These are phyloP conservation scores for Callyntrura guangdongensis DNA, from an alignment of 2,888 invertebrate species.

Conservation along the genomic window DNA sequence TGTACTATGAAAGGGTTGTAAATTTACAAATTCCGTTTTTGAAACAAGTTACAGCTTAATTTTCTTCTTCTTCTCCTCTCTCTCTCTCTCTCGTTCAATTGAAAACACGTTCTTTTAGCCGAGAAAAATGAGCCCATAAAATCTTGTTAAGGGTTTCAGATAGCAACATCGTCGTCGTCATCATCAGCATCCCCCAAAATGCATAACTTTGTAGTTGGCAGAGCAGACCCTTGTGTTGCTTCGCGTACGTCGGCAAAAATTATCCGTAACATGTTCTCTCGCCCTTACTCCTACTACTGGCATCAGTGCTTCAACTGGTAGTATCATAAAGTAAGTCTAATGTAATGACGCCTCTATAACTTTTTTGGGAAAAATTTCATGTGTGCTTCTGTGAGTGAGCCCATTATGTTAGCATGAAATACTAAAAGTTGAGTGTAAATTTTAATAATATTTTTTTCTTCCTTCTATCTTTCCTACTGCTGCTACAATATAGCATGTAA, in stretches of 20 bases:
- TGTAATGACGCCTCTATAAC: slow-evolving; percentile 50
- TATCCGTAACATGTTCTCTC: background rate
- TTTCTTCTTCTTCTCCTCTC: too few relatives aligned
- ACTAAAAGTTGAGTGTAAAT: slow-evolving; percentile 65
- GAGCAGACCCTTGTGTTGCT: background rate
- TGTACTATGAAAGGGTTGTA: background rate
- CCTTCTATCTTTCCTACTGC: background rate
- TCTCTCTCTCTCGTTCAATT: slow-evolving; percentile 53
- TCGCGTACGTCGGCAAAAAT: background rate
- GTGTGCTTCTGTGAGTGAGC: slow-evolving; percentile 34
- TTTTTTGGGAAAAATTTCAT: slow-evolving; percentile 36
- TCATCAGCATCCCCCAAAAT: slow-evolving; percentile 27
- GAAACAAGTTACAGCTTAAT: slow-evolving; percentile 76
- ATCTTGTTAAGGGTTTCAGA: slow-evolving; percentile 61
- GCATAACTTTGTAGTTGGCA: background rate
- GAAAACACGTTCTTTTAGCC: slow-evolving; percentile 60
- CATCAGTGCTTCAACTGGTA: slow-evolving; percentile 63
- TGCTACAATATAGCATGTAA: too few relatives aligned
- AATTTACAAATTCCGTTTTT: slow-evolving; percentile 35
- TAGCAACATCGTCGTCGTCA: slow-evolving; percentile 44
- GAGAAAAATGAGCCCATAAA: slow-evolving; percentile 71
- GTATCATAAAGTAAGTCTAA: slow-evolving; percentile 64
- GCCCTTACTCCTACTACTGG: background rate
- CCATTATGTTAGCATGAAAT: slow-evolving; percentile 26
- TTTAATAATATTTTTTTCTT: slow-evolving; percentile 57